Evolutionary conservation across 1,140 invertebrate genomes (phyloP), one percentile per base, ranked within the genome.

Genomic region (Tetraneura akinire): DNA sequence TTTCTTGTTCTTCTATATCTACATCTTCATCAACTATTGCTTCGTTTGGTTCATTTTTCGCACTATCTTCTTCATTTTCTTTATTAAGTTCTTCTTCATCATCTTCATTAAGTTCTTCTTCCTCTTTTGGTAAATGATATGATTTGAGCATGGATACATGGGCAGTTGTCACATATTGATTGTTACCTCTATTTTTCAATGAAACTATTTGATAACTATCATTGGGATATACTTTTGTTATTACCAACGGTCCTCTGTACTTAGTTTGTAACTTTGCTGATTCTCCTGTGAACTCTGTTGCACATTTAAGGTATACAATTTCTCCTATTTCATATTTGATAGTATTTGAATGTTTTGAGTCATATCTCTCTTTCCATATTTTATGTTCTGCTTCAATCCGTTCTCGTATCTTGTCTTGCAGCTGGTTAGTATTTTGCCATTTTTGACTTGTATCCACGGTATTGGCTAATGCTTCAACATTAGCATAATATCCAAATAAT

Each of bases 401-500:
- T 3, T 29, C 13, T 60, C 9, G n/a, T n/a, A n/a, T n/a, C n/a
- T n/a, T n/a, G n/a, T n/a, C n/a, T n/a, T n/a, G n/a, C n/a, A n/a
- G n/a, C n/a, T n/a, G n/a, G n/a, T n/a, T n/a, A n/a, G n/a, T n/a
- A n/a, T n/a, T n/a, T n/a, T n/a, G n/a, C n/a, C n/a, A n/a, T n/a
- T n/a, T n/a, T n/a, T n/a, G n/a, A n/a, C n/a, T n/a, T n/a, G n/a
- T n/a, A n/a, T n/a, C n/a, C n/a, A n/a, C n/a, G n/a, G n/a, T n/a
- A n/a, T n/a, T n/a, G n/a, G n/a, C n/a, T n/a, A n/a, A n/a, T n/a
- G n/a, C 76, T 21, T 37, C 37, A 42, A 42, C 21, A 9, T n/a
- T n/a, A 51, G 78, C 57, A 23, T 32, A 45, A 51, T 80, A 80
- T 18, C 78, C 78, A 62, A 45, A 60, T 18, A 80, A 32, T n/a